phyloP scores from a whole-genome alignment of 2,888 invertebrate genomes.

The Amblyjoppa proteus region DNA sequence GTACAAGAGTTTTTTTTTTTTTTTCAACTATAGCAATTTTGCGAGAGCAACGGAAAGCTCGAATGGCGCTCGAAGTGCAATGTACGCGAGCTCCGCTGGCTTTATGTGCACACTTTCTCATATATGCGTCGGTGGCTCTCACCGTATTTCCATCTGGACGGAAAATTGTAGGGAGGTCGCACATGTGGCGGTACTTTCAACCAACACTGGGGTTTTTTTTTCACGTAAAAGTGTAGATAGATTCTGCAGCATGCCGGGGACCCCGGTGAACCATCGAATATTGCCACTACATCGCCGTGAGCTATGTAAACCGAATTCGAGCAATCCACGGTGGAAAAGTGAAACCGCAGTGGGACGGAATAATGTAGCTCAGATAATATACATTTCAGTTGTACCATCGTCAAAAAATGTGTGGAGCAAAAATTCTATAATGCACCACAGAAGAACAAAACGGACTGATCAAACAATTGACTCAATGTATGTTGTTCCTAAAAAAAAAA shows the following conservation, averaged over 20 bases:
- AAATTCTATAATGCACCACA: too few species aligned
- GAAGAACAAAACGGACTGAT: too few species aligned
- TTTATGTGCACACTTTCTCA: constrained; percentile 19
- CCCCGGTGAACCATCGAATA: constrained; percentile 26
- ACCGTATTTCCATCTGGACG: background rate
- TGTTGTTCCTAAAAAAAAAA: background rate
- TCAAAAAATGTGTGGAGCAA: too few species aligned
- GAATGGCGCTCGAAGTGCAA: constrained; percentile 45
- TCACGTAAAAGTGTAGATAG: constrained; percentile 46
- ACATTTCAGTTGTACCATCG: background rate
- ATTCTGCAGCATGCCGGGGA: constrained; percentile 2
- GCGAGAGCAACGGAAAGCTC: constrained; percentile 29
- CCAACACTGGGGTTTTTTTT: background rate
- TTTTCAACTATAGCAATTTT: constrained; percentile 46
- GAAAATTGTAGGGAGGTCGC: background rate
- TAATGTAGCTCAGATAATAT: background rate
- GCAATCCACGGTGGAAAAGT: background rate
- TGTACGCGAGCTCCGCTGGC: constrained; percentile 36
- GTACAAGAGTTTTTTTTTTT: constrained; percentile 21
- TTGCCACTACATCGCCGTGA: constrained; percentile 24
- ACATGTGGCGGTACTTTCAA: constrained; percentile 14
- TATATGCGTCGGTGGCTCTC: background rate
- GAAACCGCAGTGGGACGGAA: constrained; percentile 1
- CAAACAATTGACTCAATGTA: too few species aligned
- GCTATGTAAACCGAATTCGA: background rate